A percentile compares a stretch with the other conserved stretches of the same genome.
phyloP scores from a whole-genome alignment of 2,113 vertebrate species.

The Pleuronectes platessa region DNA sequence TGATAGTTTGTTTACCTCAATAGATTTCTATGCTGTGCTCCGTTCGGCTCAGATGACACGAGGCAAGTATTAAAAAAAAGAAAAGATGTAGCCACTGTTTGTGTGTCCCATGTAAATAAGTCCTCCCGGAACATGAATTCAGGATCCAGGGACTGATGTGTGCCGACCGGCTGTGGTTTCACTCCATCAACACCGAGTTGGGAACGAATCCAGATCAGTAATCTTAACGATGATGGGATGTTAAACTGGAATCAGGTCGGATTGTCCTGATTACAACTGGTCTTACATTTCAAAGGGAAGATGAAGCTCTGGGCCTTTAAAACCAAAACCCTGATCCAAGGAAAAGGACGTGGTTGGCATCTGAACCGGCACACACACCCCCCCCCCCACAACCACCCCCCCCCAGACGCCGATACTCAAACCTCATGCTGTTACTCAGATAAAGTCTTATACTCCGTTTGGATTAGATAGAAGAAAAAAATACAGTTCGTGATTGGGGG shows the following conservation, averaged over 20 bases:
- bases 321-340: slow-evolving; percentile 41
- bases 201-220: slow-evolving; percentile 21
- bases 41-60: slow-evolving; percentile 49
- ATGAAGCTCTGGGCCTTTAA: slow-evolving; percentile 24
- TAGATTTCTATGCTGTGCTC: slow-evolving; percentile 66
- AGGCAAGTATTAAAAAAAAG: slow-evolving; percentile 38
- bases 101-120: slow-evolving; percentile 61
- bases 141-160: background rate
- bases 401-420: slow-evolving; percentile 20
- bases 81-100: slow-evolving; percentile 50
- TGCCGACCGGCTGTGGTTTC: slow-evolving; percentile 15
- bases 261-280: slow-evolving; percentile 3
- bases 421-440: slow-evolving; percentile 57
- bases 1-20: slow-evolving; percentile 72
- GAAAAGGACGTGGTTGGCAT: slow-evolving; percentile 7
- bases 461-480: slow-evolving; percentile 37
- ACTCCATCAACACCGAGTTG: background rate
- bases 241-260: slow-evolving; percentile 47
- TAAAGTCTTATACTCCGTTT: slow-evolving; percentile 54
- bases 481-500: slow-evolving; percentile 26
- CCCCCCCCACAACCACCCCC: no score
- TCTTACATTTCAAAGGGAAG: slow-evolving; percentile 14
- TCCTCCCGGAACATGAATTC: background rate
- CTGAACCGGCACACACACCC: slow-evolving; percentile 19
- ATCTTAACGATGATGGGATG: slow-evolving; percentile 11